phyloP scores from a whole-genome alignment of 2,888 invertebrate genomes.

The Anaspis maculata region DNA sequence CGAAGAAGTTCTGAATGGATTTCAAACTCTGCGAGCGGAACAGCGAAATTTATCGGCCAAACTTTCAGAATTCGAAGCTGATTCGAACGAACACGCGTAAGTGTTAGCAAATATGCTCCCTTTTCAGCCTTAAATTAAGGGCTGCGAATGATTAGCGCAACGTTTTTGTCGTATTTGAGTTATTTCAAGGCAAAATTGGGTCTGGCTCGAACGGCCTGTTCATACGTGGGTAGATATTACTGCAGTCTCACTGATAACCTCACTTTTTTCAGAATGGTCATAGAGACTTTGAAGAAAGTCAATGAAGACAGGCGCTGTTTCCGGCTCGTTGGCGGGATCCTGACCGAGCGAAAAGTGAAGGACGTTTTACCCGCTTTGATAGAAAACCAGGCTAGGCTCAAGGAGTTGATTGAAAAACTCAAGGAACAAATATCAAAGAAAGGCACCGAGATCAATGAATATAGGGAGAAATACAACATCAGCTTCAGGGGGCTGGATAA shows the following conservation, averaged over 20 bases:
- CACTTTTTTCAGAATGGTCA: slow-evolving; percentile 68
- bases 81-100: slow-evolving; percentile 94
- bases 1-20: slow-evolving; percentile 79
- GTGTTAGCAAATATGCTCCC: slow-evolving; percentile 22
- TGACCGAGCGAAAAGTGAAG: slow-evolving; percentile 86
- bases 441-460: slow-evolving; percentile 85
- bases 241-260: too few species aligned
- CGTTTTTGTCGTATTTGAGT: background rate
- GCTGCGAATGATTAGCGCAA: too few species aligned
- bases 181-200: too few species aligned
- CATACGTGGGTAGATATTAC: too few species aligned
- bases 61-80: slow-evolving; percentile 87
- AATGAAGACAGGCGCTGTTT: slow-evolving; percentile 83
- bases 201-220: too few species aligned
- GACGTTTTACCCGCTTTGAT: slow-evolving; percentile 81
- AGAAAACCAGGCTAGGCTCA: slow-evolving; percentile 71
- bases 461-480: slow-evolving; percentile 84
- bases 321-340: slow-evolving; percentile 86
- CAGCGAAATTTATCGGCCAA: slow-evolving; percentile 81
- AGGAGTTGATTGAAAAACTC: slow-evolving; percentile 67
- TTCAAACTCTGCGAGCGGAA: slow-evolving; percentile 79
- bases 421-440: slow-evolving; percentile 77
- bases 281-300: slow-evolving; percentile 82
- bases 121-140: slow-evolving; percentile 1
- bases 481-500: slow-evolving; percentile 57